Evolutionary conservation across 2,888 invertebrate genomes (phyloP).

Genomic region (Toxonevra muliebris): DNA sequence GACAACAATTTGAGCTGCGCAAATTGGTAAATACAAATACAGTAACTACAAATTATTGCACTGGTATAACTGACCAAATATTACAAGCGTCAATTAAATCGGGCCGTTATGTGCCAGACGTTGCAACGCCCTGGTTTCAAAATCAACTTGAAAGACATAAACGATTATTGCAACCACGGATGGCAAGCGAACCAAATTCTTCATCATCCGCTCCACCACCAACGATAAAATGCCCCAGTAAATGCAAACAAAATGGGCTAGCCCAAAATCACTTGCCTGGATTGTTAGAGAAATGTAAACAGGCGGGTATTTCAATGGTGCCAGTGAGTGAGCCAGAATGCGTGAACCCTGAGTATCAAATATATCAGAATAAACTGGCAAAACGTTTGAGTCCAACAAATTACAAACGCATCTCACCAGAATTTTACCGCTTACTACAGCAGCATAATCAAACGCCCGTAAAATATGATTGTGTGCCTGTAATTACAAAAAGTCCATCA

Average conservation of each 20-base stretch:
- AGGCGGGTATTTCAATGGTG: no score
- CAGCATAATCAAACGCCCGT: not conserved
- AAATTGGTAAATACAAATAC: not conserved
- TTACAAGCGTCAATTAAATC: not conserved
- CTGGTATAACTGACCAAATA: not conserved
- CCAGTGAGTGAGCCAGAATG: no score
- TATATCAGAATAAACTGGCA: not conserved
- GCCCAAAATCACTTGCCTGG: no score
- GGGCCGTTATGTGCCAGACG: not conserved
- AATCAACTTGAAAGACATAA: not conserved
- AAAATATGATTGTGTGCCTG: no score
- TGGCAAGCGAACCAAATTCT: no score
- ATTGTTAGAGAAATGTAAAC: no score
- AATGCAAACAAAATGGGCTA: no score
- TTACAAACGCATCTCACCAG: slow-evolving; percentile 7
- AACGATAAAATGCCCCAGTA: no score
- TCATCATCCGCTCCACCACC: no score
- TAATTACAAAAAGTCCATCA: no score
- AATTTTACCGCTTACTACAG: slow-evolving; percentile 4
- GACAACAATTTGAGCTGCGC: no score
- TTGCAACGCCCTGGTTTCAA: slow-evolving; percentile 5
- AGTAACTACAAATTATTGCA: not conserved
- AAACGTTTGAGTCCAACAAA: not conserved
- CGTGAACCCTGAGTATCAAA: no score
- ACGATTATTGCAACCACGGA: not conserved